Evolutionary conservation across 2,888 invertebrate species (phyloP).

Genomic region (Metallyticus violacea): DNA sequence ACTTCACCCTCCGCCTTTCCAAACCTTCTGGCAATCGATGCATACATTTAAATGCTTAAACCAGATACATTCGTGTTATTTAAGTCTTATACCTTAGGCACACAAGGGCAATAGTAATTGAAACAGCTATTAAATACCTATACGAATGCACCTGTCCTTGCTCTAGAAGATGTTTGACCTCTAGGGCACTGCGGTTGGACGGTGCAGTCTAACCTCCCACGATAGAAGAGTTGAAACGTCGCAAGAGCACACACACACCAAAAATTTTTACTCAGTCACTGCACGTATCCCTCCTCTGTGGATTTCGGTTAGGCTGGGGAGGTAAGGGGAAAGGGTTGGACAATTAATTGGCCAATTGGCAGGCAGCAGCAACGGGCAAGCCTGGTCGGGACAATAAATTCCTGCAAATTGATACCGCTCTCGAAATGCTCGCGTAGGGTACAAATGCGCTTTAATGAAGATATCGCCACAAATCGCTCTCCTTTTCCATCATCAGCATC

Average conservation of each 20-base stretch:
- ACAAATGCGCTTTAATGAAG: constrained; percentile 4
- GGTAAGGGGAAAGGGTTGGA: neutral
- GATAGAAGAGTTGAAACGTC: neutral
- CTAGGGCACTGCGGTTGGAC: neutral
- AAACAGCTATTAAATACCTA: too few species aligned
- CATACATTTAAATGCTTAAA: too few species aligned
- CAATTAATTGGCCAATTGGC: constrained; percentile 4
- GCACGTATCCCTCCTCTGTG: neutral
- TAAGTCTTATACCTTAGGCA: too few species aligned
- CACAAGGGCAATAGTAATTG: too few species aligned
- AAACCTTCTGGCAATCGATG: too few species aligned
- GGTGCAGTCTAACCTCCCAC: neutral
- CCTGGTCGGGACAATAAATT: neutral
- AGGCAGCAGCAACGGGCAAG: neutral
- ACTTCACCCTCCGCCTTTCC: too few species aligned
- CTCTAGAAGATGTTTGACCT: neutral
- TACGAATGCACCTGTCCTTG: too few species aligned
- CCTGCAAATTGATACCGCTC: constrained; percentile 6
- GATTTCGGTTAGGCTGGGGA: neutral
- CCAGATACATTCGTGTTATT: too few species aligned
- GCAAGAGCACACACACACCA: neutral
- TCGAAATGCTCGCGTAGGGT: neutral
- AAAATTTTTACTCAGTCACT: neutral
- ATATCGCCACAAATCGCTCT: neutral
- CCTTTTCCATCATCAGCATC: neutral